Evolutionary conservation across 2,797 vertebrate species (phyloP).

Genomic region (Furcifer pardalis): DNA sequence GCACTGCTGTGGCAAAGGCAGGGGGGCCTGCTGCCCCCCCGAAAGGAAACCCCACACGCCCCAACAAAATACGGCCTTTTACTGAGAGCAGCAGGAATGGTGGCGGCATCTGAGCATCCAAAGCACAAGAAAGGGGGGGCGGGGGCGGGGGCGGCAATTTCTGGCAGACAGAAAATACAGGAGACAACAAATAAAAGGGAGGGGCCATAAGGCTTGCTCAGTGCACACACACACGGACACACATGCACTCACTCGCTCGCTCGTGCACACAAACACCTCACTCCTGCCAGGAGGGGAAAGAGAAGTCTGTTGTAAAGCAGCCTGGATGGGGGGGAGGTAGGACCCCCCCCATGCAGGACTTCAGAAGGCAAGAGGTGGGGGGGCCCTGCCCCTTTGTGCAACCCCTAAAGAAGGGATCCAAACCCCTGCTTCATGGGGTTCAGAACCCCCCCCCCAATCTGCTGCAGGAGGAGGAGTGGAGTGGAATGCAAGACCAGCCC

Average conservation of each 20-base stretch:
- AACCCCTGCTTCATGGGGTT: not conserved
- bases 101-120: not conserved
- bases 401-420: not conserved
- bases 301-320: no score
- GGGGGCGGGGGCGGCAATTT: not conserved
- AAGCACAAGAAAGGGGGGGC: constrained; percentile 5
- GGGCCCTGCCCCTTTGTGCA: no score
- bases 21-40: no score
- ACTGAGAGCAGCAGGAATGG: constrained; percentile 16
- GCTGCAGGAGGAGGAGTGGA: not conserved
- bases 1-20: no score
- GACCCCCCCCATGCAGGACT: not conserved
- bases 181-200: no score
- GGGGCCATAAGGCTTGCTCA: not conserved
- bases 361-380: not conserved
- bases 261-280: no score
- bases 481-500: not conserved
- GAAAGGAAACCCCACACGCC: not conserved
- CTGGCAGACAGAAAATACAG: not conserved
- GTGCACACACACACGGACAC: no score
- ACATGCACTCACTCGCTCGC: no score
- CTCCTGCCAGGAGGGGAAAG: not conserved
- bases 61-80: not conserved
- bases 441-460: not conserved
- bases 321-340: not conserved